Evolutionary conservation across 2,113 vertebrate species (phyloP).

Genomic region (Marcusenius ussheri): DNA sequence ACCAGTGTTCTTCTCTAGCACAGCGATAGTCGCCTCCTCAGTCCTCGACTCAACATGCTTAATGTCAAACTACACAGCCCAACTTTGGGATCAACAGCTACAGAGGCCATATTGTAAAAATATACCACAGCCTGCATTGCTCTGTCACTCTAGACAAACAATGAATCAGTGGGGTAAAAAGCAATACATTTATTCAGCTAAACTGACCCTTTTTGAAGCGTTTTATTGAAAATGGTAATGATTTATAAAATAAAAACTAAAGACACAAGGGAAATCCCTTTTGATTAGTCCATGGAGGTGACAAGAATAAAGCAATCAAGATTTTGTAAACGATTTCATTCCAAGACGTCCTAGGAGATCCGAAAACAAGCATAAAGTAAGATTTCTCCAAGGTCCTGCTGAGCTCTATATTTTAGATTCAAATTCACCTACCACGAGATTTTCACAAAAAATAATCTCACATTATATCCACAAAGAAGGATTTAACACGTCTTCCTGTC

Average conservation of each 20-base stretch:
- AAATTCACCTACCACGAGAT: neutral
- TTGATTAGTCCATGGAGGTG: neutral
- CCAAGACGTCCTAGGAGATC: neutral
- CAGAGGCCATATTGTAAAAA: neutral
- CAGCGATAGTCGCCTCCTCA: neutral
- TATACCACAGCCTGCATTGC: neutral
- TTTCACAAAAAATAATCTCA: neutral
- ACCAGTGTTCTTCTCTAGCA: neutral
- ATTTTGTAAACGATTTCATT: neutral
- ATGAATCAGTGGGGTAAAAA: neutral
- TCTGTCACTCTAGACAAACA: neutral
- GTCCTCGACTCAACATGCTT: neutral
- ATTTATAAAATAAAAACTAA: neutral
- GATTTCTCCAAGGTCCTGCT: neutral
- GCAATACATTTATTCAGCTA: neutral
- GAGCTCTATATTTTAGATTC: neutral
- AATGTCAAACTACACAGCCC: neutral
- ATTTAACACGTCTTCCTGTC: neutral
- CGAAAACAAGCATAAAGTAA: neutral
- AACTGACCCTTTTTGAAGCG: neutral
- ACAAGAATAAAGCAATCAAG: neutral
- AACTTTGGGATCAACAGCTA: neutral
- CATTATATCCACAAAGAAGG: neutral
- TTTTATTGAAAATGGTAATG: neutral
- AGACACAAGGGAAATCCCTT: neutral